Conservation (phyloP, 2,113 vertebrate genomes). For the Oryzias curvinotus region DNA sequence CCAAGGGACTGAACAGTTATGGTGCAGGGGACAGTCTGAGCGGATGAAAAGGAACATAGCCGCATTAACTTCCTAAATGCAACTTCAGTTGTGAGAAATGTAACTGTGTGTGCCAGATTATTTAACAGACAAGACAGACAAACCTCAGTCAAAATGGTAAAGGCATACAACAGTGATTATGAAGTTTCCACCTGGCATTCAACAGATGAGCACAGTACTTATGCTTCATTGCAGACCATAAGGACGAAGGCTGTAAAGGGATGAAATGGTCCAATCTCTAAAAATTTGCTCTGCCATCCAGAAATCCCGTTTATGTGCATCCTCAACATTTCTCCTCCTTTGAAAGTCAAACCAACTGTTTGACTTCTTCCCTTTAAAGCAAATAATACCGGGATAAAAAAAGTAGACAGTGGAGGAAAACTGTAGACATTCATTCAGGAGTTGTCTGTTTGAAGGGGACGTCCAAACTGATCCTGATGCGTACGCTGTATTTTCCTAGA, state of each 20-base stretch:
- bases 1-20: constrained; percentile 33
- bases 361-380: no score
- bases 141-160: neutral
- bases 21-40: constrained; percentile 9
- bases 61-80: constrained; percentile 17
- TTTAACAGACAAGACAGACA: constrained; percentile 18
- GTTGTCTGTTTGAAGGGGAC: no score
- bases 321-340: neutral
- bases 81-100: constrained; percentile 19
- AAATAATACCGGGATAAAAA: no score
- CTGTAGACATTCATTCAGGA: no score
- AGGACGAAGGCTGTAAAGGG: neutral
- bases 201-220: constrained; percentile 15
- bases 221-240: constrained; percentile 22
- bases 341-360: no score
- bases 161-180: constrained; percentile 16
- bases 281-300: neutral
- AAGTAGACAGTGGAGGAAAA: no score
- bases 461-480: no score
- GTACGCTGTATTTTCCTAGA: no score
- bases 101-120: constrained; percentile 5
- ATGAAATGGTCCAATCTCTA: neutral
- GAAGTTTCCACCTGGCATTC: constrained; percentile 23
- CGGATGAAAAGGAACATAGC: constrained; percentile 16
- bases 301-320: neutral